Evolutionary conservation across 2,888 invertebrate genomes (phyloP), one percentile per base, ranked within the genome.

Genomic region (Isotomurus palustris): DNA sequence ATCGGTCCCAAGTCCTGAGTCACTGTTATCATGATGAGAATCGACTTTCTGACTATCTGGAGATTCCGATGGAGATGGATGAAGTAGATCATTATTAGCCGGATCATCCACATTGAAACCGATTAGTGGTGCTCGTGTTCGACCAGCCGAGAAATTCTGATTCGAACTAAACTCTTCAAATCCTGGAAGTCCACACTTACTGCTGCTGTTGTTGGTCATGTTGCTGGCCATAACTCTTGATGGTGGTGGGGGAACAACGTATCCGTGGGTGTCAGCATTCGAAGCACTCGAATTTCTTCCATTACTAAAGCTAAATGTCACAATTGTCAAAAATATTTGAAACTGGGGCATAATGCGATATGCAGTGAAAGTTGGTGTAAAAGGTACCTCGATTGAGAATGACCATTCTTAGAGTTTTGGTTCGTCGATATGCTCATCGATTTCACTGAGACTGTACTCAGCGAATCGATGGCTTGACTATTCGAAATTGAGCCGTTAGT

Each of bases 1-100:
- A 75, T 86, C 86, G 19, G 84, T 85, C 44, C 86, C 86, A 4
- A 87, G 76, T 0, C 87, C 87, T 0, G 87, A 87, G 74, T 87
- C 87, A 0, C 86, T 86, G 72, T 87, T 86, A 71, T 87, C 86
- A 68, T 86, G 86, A 25, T 67, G 67, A 12, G 67, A 67, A 51
- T 67, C 67, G 24, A 67, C 67, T 52, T 64, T 67, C 48, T 67
- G 67, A 56, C 64, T 67, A 48, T 67, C 67, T 14, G 67, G 65
- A 6, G 67, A 65, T 32, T 64, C 64, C n/a, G 67, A 67, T 3
- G 64, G 64, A 10, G 67, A 67, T n/a, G 64, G 67, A 53, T 67
- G 65, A 32, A 58, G 53, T 36, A 62, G 60, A 17, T 60, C 67
- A 38, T 58, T 56, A 17, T 53, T 41, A 17, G 62, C 45, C 22